Base-by-base conservation (phyloP, 2,797 vertebrate genomes). In the Fistularia tabacaria region DNA sequence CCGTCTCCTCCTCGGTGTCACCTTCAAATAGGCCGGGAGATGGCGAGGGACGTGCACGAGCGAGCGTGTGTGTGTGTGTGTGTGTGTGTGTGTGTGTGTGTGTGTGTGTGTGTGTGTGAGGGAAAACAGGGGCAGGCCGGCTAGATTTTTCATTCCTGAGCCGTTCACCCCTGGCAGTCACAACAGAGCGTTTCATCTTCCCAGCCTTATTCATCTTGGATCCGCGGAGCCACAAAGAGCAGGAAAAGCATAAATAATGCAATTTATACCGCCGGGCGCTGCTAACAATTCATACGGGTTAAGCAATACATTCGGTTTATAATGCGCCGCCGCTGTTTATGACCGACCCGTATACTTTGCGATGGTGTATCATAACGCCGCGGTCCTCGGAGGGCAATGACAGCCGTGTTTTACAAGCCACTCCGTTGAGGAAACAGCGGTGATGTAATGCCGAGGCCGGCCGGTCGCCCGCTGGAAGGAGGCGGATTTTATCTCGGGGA, bases 141-240 rank as follows among this genome's bases (percentile, higher is more conserved):
- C 55, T 80, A 74, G 73, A 87, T 86, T 85, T 87, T 87, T 85
- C 79, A 84, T 85, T 78, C 50, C 65, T 52, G 69, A 79, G 75
- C 73, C 80, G 71, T 75, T 85, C 76, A 80, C 78, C 86, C 63
- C 60, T 77, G 69, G 69, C 81, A 81, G 78, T 83, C 84, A 84
- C 85, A 86, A 79, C 76, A 79, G 62, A 85, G 76, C 42, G 59
- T 87, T 88, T 89, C 75, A 87, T 89, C 87, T 84, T 82, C 76
- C 65, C 79, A 25, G 2, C 67, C 81, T 82, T 85, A 88, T 88
- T 88, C 83, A 86, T 88, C 83, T 77, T 74, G 72, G 79, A 82
- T 79, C 74, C 71, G 71, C 47, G 25, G 49, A 75, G 71, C 67
- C 74, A 71, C 74, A 73, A 77, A 83, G 74, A 84, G 72, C 73